Evolutionary conservation across 2,113 vertebrate species (phyloP), one percentile per base, ranked within the genome.

Genomic region (Ranitomeya imitator): DNA sequence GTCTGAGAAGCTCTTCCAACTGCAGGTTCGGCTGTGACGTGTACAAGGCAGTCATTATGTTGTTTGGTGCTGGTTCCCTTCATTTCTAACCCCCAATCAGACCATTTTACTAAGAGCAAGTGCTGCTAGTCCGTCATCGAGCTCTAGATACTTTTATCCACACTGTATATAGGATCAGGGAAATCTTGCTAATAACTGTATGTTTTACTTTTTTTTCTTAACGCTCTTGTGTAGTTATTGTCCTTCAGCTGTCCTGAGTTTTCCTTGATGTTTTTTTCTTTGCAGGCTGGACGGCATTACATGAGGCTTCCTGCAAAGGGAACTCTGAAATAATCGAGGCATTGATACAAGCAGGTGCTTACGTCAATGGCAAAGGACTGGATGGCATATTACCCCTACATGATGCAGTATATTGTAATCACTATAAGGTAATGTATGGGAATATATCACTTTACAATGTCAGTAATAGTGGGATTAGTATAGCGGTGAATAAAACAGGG

Each of bases 201-300:
- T 57, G 8, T 57, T 11, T 57, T 57, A 57, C 55, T 57, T 57
- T 13, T 57, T 9, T 57, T 57, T 31, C 26, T 31, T 2, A 13
- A 57, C 9, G 55, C 55, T 9, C 9, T 11, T 57, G 55, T 57
- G 55, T 9, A 9, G 26, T 26, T 12, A 12, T 69, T 69, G 65
- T 69, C 8, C 11, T 26, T 69, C 65, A 69, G 5, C 23, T 13
- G 10, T 26, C 65, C 13, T 26, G 10, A 76, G 18, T 11, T 51
- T 3, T 0, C 26, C 26, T n/a, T 83, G 23, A 14, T 83, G 57
- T 52, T 78, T 74, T 91, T 52, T 9, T 88, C 90, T 92, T 91
- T 9, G 85, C 93, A 99, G 97, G 96, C 80, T 97, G 96, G 95
- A 96, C 96, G 14, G 93, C 97, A 85, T 93, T 98, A 89, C 97